Evolutionary conservation across 2,888 invertebrate species (phyloP), one percentile per base, ranked within the genome.

Genomic region (Entomobrya multifasciata): DNA sequence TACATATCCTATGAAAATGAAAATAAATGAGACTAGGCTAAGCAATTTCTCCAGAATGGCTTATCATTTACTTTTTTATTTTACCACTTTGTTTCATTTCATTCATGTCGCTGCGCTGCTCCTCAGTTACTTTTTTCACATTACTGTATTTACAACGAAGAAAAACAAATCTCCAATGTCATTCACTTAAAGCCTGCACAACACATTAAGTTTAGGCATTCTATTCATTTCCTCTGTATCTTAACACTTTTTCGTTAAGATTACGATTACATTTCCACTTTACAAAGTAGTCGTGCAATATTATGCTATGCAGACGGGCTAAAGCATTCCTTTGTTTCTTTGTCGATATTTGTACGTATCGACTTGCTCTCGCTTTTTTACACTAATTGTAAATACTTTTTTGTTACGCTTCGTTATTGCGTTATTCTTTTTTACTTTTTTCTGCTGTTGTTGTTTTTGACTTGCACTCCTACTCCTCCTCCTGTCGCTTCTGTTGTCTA

Each of bases 381-480:
- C 80, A 70, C 80, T 80, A 80, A 80, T 80, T 80, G 80, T 77
- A 55, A 49, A 80, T 41, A 55, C 67, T 70, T 70, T 70, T 57
- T 44, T 60, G 65, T 67, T 65, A 30, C 79, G 65, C 79, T 79
- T 47, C 36, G 49, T 80, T 70, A 67, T 67, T 67, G 44, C 67
- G 22, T 17, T 67, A 67, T 67, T 67, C n/a, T n/a, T 67, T 67
- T 67, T 44, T 67, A n/a, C 41, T 47, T 80, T 70, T 77, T 22
- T 67, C n/a, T 67, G 8, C 44, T 67, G 41, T 67, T 67, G 36
- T 67, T 80, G 67, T 80, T 67, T 67, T 70, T 80, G 80, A 80
- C 70, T 67, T 57, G 79, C 52, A 65, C 4, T 65, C 13, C 41
- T 20, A 65, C 20, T 60, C 60, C 60, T 80, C 65, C 79, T 65